Base-by-base conservation (phyloP, 2,797 vertebrate species). In the Halcyon chelicuti region DNA sequence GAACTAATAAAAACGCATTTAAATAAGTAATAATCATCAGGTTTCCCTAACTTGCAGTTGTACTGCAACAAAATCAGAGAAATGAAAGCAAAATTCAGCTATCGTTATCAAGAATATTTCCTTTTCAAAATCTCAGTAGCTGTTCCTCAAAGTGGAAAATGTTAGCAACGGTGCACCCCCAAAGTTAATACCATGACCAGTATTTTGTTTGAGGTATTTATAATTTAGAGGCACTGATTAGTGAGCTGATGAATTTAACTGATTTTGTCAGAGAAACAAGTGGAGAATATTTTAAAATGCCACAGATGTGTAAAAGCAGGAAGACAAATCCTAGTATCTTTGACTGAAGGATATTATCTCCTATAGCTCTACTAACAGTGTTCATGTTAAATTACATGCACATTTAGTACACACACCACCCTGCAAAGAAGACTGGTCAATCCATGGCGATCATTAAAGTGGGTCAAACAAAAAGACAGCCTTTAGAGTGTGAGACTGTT, bases 361-460 rank as follows among this genome's bases (percentile, higher is more conserved):
- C 21, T 35, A 13, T 3, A 57, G 47, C 67, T 82, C 46, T 37
- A 7, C 62, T 28, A 60, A 33, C 31, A 13, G 5, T 10, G 40
- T 9, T 57, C 29, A 22, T 33, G 13, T 5, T 15, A 8, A 3
- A 16, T 0, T 8, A 9, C 22, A 49, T 6, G 3, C 54, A 37
- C 5, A 2, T 3, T 14, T 7, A 28, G 37, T 3, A 31, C 5
- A 19, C 35, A 13, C 0, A 2, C 5, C 58, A n/a, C 17, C 1
- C 0, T 5, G 20, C 62, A 33, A 31, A 17, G 8, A 39, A 46
- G 23, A 29, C 20, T 7, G 25, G 7, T 0, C 7, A 73, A n/a
- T 11, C 6, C 35, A 22, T 0, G 0, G 16, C 1, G 42, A 23
- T 4, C 13, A 39, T 7, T 10, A 52, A 49, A 54, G 5, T 0